phyloP scores from a whole-genome alignment of 2,888 invertebrate genomes.

The Deilephila porcellus region DNA sequence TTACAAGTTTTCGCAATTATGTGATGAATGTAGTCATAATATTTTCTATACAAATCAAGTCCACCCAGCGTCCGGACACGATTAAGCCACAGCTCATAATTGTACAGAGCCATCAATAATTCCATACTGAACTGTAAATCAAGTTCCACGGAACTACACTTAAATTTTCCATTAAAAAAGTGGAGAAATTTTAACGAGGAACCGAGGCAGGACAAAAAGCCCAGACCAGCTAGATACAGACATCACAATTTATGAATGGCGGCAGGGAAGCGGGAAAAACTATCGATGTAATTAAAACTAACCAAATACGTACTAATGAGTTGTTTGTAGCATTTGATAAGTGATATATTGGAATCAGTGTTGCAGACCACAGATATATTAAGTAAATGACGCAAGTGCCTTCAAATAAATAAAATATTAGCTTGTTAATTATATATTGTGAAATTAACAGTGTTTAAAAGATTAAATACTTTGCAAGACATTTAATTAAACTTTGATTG shows the following conservation, averaged over 20 bases:
- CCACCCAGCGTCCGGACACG: not conserved
- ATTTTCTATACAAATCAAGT: not conserved
- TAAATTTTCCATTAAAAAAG: not conserved
- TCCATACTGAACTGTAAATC: constrained; percentile 3
- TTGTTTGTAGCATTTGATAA: constrained; percentile 21
- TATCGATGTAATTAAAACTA: constrained; percentile 17
- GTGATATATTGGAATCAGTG: constrained; percentile 18
- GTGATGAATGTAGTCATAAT: too few relatives aligned
- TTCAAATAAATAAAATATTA: too few relatives aligned
- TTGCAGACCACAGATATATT: not conserved
- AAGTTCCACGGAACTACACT: constrained; percentile 7
- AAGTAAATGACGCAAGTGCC: too few relatives aligned
- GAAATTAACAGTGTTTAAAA: too few relatives aligned
- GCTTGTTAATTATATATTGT: too few relatives aligned
- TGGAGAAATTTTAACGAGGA: constrained; percentile 30
- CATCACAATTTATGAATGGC: constrained; percentile 30
- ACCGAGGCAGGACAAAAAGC: constrained; percentile 13
- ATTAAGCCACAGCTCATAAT: constrained; percentile 5
- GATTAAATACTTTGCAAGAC: too few relatives aligned
- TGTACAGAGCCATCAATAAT: constrained; percentile 3
- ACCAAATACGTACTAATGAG: constrained; percentile 21
- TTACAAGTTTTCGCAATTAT: too few relatives aligned
- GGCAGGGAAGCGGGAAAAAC: constrained; percentile 9
- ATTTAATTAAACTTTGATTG: too few relatives aligned
- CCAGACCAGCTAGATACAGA: constrained; percentile 18